Conservation (phyloP, 2,797 vertebrate species). For the Xiphorhynchus erythropygius region DNA sequence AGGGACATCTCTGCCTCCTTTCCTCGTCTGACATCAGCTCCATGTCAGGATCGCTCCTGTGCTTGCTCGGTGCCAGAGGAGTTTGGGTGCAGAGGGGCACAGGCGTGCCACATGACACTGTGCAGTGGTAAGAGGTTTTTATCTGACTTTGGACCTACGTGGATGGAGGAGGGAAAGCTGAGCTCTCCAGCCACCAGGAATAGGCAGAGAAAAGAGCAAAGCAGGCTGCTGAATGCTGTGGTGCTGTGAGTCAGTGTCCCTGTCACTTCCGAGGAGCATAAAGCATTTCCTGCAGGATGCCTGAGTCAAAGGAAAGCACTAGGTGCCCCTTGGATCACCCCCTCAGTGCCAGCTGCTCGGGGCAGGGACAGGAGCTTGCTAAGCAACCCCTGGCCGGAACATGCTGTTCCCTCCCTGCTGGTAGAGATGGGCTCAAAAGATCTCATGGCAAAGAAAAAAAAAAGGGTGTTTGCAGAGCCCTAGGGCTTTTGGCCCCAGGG, state of each 20-base stretch:
- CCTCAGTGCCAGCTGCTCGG: neutral
- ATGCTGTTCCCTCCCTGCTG: slow-evolving; percentile 2
- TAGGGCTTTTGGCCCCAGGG: neutral
- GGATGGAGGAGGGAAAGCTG: neutral
- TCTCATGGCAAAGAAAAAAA: neutral
- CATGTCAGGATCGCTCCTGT: neutral
- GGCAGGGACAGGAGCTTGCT: slow-evolving; percentile 46
- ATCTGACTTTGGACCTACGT: neutral
- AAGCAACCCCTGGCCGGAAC: slow-evolving; percentile 53
- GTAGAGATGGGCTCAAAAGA: slow-evolving; percentile 38
- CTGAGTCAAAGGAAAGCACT: slow-evolving; percentile 43
- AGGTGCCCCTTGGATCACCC: slow-evolving; percentile 66
- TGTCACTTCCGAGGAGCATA: slow-evolving; percentile 30
- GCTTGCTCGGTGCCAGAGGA: neutral
- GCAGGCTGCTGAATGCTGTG: neutral
- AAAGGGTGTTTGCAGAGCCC: neutral
- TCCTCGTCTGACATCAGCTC: neutral
- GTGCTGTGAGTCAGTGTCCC: neutral
- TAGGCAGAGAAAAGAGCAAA: neutral
- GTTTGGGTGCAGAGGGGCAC: neutral
- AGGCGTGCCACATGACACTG: neutral
- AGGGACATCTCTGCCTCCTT: neutral
- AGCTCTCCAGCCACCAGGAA: neutral
- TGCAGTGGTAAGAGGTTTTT: neutral
- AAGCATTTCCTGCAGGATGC: slow-evolving; percentile 52